These are phyloP conservation scores for Clitarchus hookeri DNA, from an alignment of 2,888 invertebrate genomes.

Conservation along the genomic window DNA sequence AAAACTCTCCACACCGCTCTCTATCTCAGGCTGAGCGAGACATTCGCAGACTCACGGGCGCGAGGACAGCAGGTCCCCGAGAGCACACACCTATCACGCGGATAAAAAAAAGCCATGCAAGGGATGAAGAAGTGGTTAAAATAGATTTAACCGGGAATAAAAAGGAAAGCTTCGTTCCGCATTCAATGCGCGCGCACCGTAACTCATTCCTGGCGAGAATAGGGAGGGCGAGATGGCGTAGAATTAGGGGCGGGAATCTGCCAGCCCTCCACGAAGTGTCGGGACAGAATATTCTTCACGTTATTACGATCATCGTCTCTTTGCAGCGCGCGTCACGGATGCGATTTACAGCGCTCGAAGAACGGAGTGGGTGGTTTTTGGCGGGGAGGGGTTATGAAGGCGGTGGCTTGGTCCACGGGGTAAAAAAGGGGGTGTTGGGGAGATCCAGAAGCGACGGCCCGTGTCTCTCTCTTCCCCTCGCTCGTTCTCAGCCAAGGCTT, in stretches of 20 bases:
- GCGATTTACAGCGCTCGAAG: not conserved
- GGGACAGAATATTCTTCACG: not conserved
- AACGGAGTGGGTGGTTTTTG: not conserved
- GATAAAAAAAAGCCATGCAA: not conserved
- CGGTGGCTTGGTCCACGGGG: not conserved
- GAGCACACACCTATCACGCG: not conserved
- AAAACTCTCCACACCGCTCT: no score
- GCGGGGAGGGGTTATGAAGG: not conserved
- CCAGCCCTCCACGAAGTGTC: not conserved
- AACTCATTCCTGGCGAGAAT: not conserved
- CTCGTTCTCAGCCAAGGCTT: not conserved
- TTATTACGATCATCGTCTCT: not conserved
- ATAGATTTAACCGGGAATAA: not conserved
- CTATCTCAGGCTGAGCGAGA: no score
- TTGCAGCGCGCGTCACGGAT: not conserved
- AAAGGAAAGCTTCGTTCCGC: not conserved
- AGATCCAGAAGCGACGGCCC: not conserved
- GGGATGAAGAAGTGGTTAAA: constrained; percentile 11
- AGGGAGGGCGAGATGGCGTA: not conserved
- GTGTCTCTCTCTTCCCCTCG: no score
- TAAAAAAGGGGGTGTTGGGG: not conserved
- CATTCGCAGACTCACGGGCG: no score
- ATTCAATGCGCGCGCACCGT: not conserved
- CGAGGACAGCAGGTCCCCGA: no score
- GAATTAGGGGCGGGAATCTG: not conserved